Evolutionary conservation across 2,113 vertebrate species (phyloP), one percentile per base, ranked within the genome.

Genomic region (Passerina amoena): DNA sequence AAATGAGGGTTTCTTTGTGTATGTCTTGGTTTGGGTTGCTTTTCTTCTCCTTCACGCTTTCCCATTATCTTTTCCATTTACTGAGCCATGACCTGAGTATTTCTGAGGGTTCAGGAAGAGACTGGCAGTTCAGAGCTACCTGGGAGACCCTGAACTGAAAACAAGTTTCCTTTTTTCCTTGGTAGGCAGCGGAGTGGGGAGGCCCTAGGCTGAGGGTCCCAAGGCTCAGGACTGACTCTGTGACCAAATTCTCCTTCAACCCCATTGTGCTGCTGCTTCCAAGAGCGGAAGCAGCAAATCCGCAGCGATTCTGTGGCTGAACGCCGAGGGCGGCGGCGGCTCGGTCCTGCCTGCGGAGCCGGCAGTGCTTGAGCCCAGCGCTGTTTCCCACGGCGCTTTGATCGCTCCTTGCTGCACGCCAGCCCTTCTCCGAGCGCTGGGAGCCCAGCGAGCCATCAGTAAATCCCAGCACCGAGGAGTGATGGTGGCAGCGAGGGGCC

Each of bases 151-250:
- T 47, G 48, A 66, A 54, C 2, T 8, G 42, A 63, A 63, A 81
- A 64, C 20, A 51, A 24, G 30, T 47, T 70, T 57, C 45, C 38
- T 54, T 50, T 64, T 90, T 71, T 6, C 24, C 6, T 73, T 18
- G 31, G 28, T 33, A 59, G n/a, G 50, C 48, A 37, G 44, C 0
- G 0, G 64, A 54, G 28, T 22, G 51, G n/a, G 77, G 17, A 48
- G 31, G n/a, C 40, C 19, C 48, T 23, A 53, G 51, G 28, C 60
- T 73, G 48, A 47, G 25, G 56, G 45, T 53, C 53, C 40, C 50
- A 16, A 31, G 57, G 42, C 44, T 84, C 53, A 37, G 60, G n/a
- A n/a, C 57, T 57, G 33, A 44, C 33, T 40, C 9, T 61, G 35
- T 22, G 42, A 48, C 5, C 25, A 63, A n/a, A 48, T 54, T n/a